Base-by-base conservation (phyloP, 2,113 vertebrate genomes). In the Casuarius casuarius region DNA sequence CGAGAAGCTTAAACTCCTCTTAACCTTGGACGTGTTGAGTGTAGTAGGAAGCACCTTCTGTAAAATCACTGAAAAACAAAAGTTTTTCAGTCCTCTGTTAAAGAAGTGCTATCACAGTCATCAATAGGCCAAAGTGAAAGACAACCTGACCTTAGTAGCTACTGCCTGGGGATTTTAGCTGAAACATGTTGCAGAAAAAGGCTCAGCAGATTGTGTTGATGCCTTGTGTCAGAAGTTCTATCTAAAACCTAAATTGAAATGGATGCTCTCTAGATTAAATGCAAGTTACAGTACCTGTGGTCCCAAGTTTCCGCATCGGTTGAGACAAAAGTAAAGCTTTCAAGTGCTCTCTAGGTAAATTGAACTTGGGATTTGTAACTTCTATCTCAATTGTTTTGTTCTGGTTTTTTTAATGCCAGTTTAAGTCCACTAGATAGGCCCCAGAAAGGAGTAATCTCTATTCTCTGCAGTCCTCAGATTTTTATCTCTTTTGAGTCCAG, bases 121-220 rank as follows among this genome's bases (percentile, higher is more conserved):
- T 63, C 67, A 90, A 26, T 29, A 77, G 61, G 81, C 88, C 83
- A 90, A 42, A 86, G 26, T 1, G 3, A 71, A 87, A 85, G 18
- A 25, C 25, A 80, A 75, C 12, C 54, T 59, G 88, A 44, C 49
- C 26, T 40, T 35, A 18, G 33, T 21, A 67, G 76, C 48, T 72
- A 81, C 62, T 91, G 74, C 77, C 48, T n/a, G 18, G 79, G 79
- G 88, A 94, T 70, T 96, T 70, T 16, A 80, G 76, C 79, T 92
- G 63, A 67, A 94, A 77, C 11, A 2, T 29, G 18, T 52, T 59
- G 20, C 83, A 86, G 71, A 71, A 83, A 70, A 73, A 78, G 56
- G 18, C 54, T 83, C 48, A 38, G 29, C 9, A 52, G 38, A 42
- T 25, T 70, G 35, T 35, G 16, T 3, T 75, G n/a, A 82, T 81